Evolutionary conservation across 2,888 invertebrate genomes (phyloP).

Genomic region (Melinopterus prodromus): DNA sequence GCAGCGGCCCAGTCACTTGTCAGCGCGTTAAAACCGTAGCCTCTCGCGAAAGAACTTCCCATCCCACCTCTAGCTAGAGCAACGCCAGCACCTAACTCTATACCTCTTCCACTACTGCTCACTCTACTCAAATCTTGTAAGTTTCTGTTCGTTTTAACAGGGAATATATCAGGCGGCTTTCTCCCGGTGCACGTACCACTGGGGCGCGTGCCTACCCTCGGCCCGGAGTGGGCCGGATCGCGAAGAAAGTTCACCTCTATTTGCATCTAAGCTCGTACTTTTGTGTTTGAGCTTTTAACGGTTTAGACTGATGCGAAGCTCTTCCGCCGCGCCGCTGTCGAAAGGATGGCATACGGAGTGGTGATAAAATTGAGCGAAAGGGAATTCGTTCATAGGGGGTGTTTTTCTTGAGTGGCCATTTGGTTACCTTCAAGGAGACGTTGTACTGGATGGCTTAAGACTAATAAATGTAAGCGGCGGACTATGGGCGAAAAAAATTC

Average conservation of each 20-base stretch:
- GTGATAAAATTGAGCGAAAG: too few relatives aligned
- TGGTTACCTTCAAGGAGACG: too few relatives aligned
- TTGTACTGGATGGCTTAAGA: too few relatives aligned
- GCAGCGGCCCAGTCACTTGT: constrained; percentile 51
- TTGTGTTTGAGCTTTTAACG: constrained; percentile 48
- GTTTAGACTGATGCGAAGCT: constrained; percentile 25
- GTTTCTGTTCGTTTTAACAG: constrained; percentile 54
- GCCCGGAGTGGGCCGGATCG: constrained; percentile 40
- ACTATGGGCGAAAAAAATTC: too few relatives aligned
- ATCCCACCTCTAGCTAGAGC: constrained; percentile 44
- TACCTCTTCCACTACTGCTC: constrained; percentile 31
- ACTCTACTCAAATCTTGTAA: constrained; percentile 53
- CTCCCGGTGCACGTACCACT: constrained; percentile 49
- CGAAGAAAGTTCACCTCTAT: constrained; percentile 49
- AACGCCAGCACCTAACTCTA: constrained; percentile 27
- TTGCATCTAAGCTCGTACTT: constrained; percentile 51
- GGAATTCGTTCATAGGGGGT: too few relatives aligned
- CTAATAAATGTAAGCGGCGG: too few relatives aligned
- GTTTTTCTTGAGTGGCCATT: too few relatives aligned
- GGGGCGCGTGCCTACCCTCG: constrained; percentile 34
- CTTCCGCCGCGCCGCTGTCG: too few relatives aligned
- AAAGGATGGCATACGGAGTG: too few relatives aligned
- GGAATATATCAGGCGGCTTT: constrained; percentile 52
- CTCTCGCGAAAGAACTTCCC: constrained; percentile 49
- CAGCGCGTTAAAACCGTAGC: constrained; percentile 53